Evolutionary conservation across 2,888 invertebrate genomes (phyloP).

Genomic region (Hesperia comma): DNA sequence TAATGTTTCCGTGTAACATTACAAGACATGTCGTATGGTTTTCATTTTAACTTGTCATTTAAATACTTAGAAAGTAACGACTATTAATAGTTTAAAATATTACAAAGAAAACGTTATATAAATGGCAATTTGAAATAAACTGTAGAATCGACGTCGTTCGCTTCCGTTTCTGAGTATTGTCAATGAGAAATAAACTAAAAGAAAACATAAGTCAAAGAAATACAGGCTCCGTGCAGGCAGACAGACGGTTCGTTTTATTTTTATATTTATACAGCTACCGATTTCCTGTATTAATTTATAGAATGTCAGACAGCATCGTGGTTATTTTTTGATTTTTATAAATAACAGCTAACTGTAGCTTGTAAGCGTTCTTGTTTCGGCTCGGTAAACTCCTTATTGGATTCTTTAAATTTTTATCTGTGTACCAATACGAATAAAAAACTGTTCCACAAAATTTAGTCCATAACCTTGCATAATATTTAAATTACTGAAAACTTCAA

Average conservation of each 20-base stretch:
- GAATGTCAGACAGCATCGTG: constrained; percentile 7
- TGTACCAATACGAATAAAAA: too few relatives aligned
- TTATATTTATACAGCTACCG: constrained; percentile 24
- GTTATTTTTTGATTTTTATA: too few relatives aligned
- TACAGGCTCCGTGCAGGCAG: constrained; percentile 2
- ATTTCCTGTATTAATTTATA: constrained; percentile 7
- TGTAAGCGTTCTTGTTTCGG: too few relatives aligned
- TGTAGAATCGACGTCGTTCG: constrained; percentile 8
- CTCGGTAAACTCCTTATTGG: too few relatives aligned
- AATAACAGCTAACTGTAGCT: too few relatives aligned
- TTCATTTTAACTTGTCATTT: too few relatives aligned
- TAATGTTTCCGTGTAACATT: too few relatives aligned
- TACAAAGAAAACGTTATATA: constrained; percentile 4
- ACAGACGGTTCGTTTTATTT: constrained; percentile 21
- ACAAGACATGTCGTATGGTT: too few relatives aligned
- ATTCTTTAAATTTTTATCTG: too few relatives aligned
- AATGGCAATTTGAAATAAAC: constrained; percentile 3
- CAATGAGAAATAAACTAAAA: constrained; percentile 19
- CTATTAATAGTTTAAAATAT: not conserved
- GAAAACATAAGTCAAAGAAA: constrained; percentile 21
- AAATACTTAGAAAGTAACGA: not conserved
- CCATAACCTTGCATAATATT: too few relatives aligned
- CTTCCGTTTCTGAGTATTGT: constrained; percentile 11
- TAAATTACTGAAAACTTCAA: too few relatives aligned
- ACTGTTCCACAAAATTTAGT: too few relatives aligned